These are phyloP conservation scores for Microtus richardsoni DNA, from an alignment of 2,113 vertebrate species.

Conservation along the genomic window DNA sequence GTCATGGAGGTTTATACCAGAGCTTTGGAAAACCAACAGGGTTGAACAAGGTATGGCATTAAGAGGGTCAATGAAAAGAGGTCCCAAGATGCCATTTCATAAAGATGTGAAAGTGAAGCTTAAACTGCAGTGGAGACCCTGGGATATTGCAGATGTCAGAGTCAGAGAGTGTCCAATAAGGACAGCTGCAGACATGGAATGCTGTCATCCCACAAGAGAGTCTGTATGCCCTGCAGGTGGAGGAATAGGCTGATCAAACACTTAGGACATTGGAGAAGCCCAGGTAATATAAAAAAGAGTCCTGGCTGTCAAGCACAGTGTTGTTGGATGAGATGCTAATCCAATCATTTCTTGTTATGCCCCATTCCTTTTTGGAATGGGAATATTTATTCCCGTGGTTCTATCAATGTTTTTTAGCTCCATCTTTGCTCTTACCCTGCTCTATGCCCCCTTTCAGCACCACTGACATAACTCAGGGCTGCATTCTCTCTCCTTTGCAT, in stretches of 20 bases:
- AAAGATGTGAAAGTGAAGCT: background rate
- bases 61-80: too few species aligned
- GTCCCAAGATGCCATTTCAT: too few species aligned
- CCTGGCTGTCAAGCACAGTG: background rate
- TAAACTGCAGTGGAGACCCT: background rate
- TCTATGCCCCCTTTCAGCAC: background rate
- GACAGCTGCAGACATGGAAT: background rate
- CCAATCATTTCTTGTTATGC: background rate
- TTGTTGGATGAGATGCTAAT: background rate
- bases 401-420: background rate
- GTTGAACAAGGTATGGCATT: too few species aligned
- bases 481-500: background rate
- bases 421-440: background rate
- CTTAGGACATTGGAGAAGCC: background rate
- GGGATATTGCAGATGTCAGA: background rate
- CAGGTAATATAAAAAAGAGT: background rate
- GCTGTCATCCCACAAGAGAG: background rate
- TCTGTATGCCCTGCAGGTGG: too few species aligned
- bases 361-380: background rate
- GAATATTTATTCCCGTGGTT: background rate
- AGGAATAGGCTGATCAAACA: background rate
- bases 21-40: background rate
- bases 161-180: too few species aligned
- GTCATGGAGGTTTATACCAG: background rate
- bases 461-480: too few species aligned